Evolutionary conservation across 2,113 vertebrate genomes (phyloP), one percentile per base, ranked within the genome.

Genomic region (Pithys albifrons): DNA sequence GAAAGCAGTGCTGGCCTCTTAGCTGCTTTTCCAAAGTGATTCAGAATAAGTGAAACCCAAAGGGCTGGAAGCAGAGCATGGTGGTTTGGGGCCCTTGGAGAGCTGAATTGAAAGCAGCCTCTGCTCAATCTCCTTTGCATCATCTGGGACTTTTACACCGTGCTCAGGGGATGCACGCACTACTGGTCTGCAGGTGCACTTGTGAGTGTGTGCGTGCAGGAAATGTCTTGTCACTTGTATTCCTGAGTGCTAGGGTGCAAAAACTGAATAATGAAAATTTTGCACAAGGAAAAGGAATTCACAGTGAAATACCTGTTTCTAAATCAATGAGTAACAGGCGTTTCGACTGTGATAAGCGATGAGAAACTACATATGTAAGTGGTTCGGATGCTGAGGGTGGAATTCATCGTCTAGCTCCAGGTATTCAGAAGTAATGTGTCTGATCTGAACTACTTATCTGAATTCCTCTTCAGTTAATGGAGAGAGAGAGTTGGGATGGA

Each of bases 341-440:
- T 58, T 91, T 74, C n/a, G 43, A 59, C 57, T 48, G 20, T 45
- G 61, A 20, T 95, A 93, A 95, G 70, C 81, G 91, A 92, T 64
- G 48, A 75, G 69, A 71, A 93, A 55, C 52, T 89, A 88, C 72
- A 89, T 77, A 74, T 91, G 88, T 95, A 52, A 80, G 65, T 86
- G 66, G 80, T 97, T 95, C 84, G 79, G 52, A 65, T 55, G 33
- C 46, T 33, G 67, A 83, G 49, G 23, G 28, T 83, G 62, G 92
- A 95, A 97, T 96, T 88, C 91, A 84, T 91, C 85, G 66, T 70
- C 75, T 90, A 92, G 67, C 64, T 91, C 31, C 46, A 88, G 71
- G 65, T 62, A 74, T 83, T 77, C 80, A 86, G 39, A 86, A 90
- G 48, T 80, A 93, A 77, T 58, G 39, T 64, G 43, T 88, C 86